Evolutionary conservation across 1,140 invertebrate genomes (phyloP), one percentile per base, ranked within the genome.

Genomic region (Drosophila pandora): DNA sequence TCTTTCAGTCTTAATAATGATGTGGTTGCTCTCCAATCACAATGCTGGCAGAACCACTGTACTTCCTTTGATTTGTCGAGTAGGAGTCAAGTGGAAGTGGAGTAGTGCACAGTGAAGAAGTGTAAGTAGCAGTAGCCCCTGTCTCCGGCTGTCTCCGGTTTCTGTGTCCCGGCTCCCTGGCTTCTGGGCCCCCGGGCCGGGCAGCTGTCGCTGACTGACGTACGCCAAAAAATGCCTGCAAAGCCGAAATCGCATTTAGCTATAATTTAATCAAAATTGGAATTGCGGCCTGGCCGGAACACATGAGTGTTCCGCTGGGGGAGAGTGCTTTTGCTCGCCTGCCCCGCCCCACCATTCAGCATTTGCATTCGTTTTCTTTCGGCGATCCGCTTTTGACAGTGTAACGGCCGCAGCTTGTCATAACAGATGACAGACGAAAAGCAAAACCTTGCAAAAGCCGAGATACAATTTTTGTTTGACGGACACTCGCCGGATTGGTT

Each of bases 401-500:
- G 59, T 55, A 73, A 68, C 67, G 76, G 59, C 77, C 78, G 59
- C 70, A 65, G 77, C 59, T 67, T 84, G 81, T 84, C 81, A 84
- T 81, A 84, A 85, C 37, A 80, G 13, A 21, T 39, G 28, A 55
- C 43, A 48, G 53, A 54, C 41, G 23, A 47, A 47, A 32, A 48
- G 21, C 39, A 53, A 60, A 45, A 37, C 12, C 13, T 13, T 50
- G 49, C 62, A 50, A 32, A 8, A 23, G 52, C n/a, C 17, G 34
- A 52, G 60, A 34, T 64, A 62, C 63, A 67, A 63, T 73, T 48
- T 22, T 7, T 23, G 34, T 55, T 61, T 74, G 68, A 74, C 45
- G 70, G 71, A 74, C 71, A 75, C 58, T 64, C 43, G 63, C 34
- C 34, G 69, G 39, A 75, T 71, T 59, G 39, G 67, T 8, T 57